Evolutionary conservation across 2,797 vertebrate genomes (phyloP), one percentile per base, ranked within the genome.

Genomic region (Clarias pachynema): DNA sequence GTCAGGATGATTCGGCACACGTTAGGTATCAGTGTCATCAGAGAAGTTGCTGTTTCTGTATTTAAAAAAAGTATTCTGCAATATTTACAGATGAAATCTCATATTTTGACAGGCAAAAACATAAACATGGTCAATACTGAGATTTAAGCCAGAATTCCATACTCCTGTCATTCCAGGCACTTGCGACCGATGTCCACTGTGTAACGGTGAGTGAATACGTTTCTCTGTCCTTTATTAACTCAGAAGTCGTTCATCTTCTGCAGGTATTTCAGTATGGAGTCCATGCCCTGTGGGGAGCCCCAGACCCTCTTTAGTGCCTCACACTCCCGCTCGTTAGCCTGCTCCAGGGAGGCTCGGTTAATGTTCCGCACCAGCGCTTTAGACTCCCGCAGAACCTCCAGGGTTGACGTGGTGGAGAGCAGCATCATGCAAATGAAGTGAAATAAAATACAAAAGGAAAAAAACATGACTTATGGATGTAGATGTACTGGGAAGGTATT

Each of bases 271-370:
- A 99, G 92, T 92, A 99, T 98, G 78, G 98, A 96, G 94, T 99
- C 97, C 85, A 98, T 97, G 75, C 98, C 98, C 92, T 99, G 97
- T 0, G 96, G 95, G 0, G 98, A 99, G 72, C 97, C 97, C 98
- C 98, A 99, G 82, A 99, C 96, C 86, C 97, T 97, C 95, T 97
- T 98, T 86, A 99, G 92, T n/a, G 96, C 96, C 90, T 99, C 97
- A 85, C 97, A 99, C 90, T 99, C 98, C 0, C 96, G 95, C 92
- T 99, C 98, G 0, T 99, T 99, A 65, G 97, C 96, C 91, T 98
- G 97, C 86, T 99, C 98, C 90, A 99, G 93, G 78, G 97, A 96
- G 72, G 94, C 84, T 86, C 96, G 96, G 95, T 97, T 97, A 88
- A 94, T 94, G 90, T 95, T 98, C 85, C 98, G 96, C 90, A 99